Evolutionary conservation across 35 echinoderm and acorn worm species (phyloP).

Genomic region (Heliocidaris erythrogramma): DNA sequence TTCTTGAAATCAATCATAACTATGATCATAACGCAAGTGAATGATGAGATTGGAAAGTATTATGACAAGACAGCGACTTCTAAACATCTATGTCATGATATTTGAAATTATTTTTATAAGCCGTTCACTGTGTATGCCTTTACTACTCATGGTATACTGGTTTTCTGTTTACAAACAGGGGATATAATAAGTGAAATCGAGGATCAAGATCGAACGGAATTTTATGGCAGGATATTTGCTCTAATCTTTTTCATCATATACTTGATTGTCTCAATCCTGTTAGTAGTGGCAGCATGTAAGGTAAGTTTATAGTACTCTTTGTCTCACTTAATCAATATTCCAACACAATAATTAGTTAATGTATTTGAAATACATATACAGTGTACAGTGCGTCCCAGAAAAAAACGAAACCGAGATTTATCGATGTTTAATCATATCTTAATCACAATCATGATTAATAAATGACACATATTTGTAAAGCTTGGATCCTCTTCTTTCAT

Average conservation of each 20-base stretch:
- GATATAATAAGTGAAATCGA: conserved; percentile 38
- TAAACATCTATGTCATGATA: too few relatives aligned
- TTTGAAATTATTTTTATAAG: not conserved
- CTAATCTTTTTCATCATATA: not conserved
- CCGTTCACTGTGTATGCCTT: not conserved
- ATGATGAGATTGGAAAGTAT: too few relatives aligned
- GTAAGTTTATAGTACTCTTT: not conserved
- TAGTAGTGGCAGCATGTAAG: conserved; percentile 13
- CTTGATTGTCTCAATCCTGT: not conserved
- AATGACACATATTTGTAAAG: too few relatives aligned
- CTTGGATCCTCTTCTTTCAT: too few relatives aligned
- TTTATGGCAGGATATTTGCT: conserved; percentile 31
- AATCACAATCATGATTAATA: too few relatives aligned
- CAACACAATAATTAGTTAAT: not conserved
- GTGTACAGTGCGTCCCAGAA: too few relatives aligned
- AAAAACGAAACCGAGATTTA: too few relatives aligned
- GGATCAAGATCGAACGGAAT: not conserved
- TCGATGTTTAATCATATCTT: too few relatives aligned
- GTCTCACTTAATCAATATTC: not conserved
- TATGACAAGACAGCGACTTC: too few relatives aligned
- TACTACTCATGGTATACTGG: not conserved
- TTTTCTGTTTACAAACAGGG: not conserved
- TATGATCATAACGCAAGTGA: too few relatives aligned
- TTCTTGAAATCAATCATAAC: too few relatives aligned
- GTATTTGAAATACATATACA: not conserved